Percentiles rank a stretch among this genome's conserved stretches.
phyloP scores from a whole-genome alignment of 2,888 invertebrate genomes.

The Leptinotarsa peninsularis region DNA sequence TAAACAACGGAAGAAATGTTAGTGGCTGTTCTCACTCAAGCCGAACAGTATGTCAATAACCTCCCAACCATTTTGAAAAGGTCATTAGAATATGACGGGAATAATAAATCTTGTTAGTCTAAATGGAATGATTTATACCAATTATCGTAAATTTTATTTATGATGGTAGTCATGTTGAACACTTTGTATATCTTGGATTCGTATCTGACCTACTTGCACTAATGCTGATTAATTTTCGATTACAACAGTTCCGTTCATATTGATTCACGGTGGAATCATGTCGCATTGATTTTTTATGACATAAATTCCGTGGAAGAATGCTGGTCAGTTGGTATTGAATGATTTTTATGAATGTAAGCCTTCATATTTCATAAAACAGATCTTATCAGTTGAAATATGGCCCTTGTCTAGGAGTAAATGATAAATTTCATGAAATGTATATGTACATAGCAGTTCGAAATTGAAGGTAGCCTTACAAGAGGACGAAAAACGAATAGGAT shows the following conservation, averaged over 20 bases:
- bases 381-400: background rate
- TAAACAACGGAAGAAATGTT: background rate
- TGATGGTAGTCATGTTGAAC: constrained; percentile 47
- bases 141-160: constrained; percentile 53
- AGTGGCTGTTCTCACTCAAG: constrained; percentile 12
- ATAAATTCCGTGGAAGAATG: background rate
- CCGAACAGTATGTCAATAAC: constrained; percentile 36
- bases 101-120: constrained; percentile 47
- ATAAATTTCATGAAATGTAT: too few species aligned
- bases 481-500: too few species aligned
- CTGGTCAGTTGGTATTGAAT: background rate
- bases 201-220: constrained; percentile 28
- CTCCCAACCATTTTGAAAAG: constrained; percentile 32
- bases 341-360: background rate
- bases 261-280: constrained; percentile 3
- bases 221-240: constrained; percentile 30
- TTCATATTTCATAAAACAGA: background rate
- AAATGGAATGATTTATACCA: constrained; percentile 55
- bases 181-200: constrained; percentile 39
- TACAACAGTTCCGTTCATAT: constrained; percentile 7
- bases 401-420: too few species aligned
- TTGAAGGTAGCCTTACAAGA: too few species aligned
- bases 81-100: constrained; percentile 34
- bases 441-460: too few species aligned
- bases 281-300: constrained; percentile 1